Conservation (phyloP, 2,797 vertebrate genomes). For the Phrynocephalus guinanensis region DNA sequence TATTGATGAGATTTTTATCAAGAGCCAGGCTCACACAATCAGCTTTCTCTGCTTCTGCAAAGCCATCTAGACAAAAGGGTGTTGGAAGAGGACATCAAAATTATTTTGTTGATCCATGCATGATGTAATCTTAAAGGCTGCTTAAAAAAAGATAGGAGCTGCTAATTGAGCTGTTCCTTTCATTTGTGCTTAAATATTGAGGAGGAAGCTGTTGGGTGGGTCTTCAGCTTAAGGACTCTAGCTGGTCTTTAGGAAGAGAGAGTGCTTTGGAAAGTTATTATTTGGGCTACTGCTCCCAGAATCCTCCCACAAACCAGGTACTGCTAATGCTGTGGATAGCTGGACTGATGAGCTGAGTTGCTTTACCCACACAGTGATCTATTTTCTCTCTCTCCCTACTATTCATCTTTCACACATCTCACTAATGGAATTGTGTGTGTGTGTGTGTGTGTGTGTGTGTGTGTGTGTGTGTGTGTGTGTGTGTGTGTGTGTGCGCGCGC, state of each 20-base stretch:
- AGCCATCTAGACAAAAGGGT: conserved; percentile 64
- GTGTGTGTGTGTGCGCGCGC: too few relatives aligned
- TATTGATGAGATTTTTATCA: conserved; percentile 54
- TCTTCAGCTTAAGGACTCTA: not conserved
- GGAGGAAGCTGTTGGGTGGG: not conserved
- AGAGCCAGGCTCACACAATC: conserved; percentile 3
- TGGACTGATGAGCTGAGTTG: not conserved
- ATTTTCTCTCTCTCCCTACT: not conserved
- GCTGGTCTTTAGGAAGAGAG: too few relatives aligned
- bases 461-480: too few relatives aligned
- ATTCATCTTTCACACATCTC: not conserved
- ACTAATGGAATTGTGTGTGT: not conserved
- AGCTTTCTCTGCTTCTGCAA: conserved; percentile 46
- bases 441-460: too few relatives aligned
- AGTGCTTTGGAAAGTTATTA: not conserved
- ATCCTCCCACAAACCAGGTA: too few relatives aligned
- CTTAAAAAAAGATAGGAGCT: too few relatives aligned
- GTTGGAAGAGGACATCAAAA: conserved; percentile 17
- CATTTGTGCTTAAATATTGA: not conserved
- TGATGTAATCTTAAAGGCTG: not conserved
- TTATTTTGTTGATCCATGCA: conserved; percentile 55
- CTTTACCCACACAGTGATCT: not conserved
- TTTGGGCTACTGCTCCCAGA: too few relatives aligned
- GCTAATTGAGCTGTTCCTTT: too few relatives aligned
- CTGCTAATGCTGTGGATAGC: too few relatives aligned